These are phyloP conservation scores for Cryptoleucopteryx plumbea DNA, from an alignment of 2,113 vertebrate genomes.

Conservation along the genomic window DNA sequence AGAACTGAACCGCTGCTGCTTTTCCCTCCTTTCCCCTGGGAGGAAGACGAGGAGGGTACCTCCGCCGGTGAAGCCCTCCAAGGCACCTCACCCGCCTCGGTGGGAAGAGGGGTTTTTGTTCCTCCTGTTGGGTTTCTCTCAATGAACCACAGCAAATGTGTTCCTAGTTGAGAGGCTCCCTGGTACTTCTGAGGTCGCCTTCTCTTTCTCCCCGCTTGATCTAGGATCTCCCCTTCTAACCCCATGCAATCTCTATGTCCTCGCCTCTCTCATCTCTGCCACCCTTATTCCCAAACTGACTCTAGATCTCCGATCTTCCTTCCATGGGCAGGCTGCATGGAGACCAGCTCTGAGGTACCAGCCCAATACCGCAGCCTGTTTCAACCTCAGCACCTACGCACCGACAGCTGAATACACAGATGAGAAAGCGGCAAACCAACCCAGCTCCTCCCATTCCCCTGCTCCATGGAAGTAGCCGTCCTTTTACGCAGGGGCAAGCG, in stretches of 20 bases:
- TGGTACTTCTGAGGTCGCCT: neutral
- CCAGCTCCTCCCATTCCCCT: neutral
- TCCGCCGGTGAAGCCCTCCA: accelerated
- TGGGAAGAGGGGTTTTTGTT: neutral
- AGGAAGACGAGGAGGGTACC: neutral
- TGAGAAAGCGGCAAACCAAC: neutral
- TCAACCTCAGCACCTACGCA: neutral
- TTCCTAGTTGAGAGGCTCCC: neutral
- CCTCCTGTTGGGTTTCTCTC: neutral
- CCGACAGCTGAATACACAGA: accelerated
- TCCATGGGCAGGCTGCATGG: neutral
- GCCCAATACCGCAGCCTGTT: neutral
- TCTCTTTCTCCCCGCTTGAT: neutral
- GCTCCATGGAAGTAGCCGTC: accelerated
- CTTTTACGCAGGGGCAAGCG: neutral
- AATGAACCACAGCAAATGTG: accelerated
- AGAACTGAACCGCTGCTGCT: accelerated
- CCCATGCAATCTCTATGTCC: neutral
- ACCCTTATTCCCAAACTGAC: neutral
- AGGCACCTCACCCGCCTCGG: accelerated
- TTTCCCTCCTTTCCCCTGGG: neutral
- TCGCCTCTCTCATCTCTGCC: neutral
- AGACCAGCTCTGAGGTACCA: neutral
- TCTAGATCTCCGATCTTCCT: neutral
- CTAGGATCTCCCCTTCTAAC: neutral